Conservation (phyloP, 2,888 invertebrate genomes). For the Octodonta nipae region DNA sequence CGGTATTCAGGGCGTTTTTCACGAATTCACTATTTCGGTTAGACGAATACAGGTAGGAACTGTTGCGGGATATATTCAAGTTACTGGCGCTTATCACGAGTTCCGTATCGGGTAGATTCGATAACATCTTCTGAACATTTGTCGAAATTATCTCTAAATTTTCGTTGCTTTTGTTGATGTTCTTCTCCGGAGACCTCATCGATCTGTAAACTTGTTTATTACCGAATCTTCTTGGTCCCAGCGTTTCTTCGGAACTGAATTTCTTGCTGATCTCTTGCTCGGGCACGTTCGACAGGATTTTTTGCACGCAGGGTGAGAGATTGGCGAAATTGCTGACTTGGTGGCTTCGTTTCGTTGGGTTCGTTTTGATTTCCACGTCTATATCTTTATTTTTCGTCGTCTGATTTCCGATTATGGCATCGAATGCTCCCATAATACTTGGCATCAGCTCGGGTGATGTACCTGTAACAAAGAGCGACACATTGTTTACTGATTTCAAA, state of each 20-base stretch:
- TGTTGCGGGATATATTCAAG: constrained; percentile 20
- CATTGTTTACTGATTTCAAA: too few relatives aligned
- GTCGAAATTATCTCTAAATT: constrained; percentile 34
- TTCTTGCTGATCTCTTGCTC: constrained; percentile 30
- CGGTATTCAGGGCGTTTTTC: constrained; percentile 10
- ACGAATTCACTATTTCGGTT: constrained; percentile 12
- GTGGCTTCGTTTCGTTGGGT: constrained; percentile 27
- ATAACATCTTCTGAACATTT: constrained; percentile 43
- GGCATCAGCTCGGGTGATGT: constrained; percentile 77
- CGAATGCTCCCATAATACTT: constrained; percentile 74
- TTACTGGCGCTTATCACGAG: constrained; percentile 28
- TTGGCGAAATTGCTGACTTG: constrained; percentile 38
- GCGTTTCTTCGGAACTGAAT: constrained; percentile 31
- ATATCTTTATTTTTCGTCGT: constrained; percentile 14
- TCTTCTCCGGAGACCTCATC: constrained; percentile 18
- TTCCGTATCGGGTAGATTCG: constrained; percentile 38
- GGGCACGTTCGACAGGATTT: constrained; percentile 45
- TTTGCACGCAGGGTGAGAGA: constrained; percentile 48
- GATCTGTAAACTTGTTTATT: constrained; percentile 13
- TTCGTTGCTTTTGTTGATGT: constrained; percentile 26
- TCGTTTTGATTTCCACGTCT: constrained; percentile 14
- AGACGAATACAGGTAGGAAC: constrained; percentile 20
- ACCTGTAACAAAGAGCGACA: too few relatives aligned
- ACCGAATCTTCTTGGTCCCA: constrained; percentile 16
- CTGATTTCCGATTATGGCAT: constrained; percentile 51